Evolutionary conservation across 2,888 invertebrate species (phyloP).

Genomic region (Athalia circularis): DNA sequence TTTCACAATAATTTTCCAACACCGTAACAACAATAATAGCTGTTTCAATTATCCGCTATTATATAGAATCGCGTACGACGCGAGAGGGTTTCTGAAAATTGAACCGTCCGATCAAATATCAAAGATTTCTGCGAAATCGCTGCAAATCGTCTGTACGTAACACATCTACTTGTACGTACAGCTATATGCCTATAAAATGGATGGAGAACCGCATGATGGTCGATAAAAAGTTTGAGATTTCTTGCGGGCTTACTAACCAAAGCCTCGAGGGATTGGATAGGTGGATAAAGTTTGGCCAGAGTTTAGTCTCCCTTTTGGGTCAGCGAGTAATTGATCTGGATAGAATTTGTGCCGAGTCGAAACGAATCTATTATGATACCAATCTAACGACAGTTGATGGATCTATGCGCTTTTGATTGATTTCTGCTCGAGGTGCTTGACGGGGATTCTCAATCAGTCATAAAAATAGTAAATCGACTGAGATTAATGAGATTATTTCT

Average conservation of each 20-base stretch:
- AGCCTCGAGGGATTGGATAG: constrained; percentile 1
- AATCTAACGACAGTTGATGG: too few species aligned
- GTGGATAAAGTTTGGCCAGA: constrained; percentile 20
- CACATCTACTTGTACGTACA: too few species aligned
- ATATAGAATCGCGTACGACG: too few species aligned
- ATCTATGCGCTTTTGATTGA: background rate
- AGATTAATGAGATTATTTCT: too few species aligned
- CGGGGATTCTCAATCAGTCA: too few species aligned
- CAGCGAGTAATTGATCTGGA: constrained; percentile 11
- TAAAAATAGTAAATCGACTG: too few species aligned
- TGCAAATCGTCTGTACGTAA: background rate
- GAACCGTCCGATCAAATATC: constrained; percentile 4
- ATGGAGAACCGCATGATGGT: too few species aligned
- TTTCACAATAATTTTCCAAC: too few species aligned
- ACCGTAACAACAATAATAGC: too few species aligned
- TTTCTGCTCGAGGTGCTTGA: background rate
- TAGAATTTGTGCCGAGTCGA: background rate
- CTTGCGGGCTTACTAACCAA: background rate
- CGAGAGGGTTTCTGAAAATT: background rate
- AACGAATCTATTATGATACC: too few species aligned
- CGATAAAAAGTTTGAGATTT: background rate
- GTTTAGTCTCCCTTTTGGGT: background rate
- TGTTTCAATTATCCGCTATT: too few species aligned
- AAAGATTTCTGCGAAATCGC: background rate
- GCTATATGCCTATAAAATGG: background rate